These are phyloP conservation scores for Bettongia penicillata DNA, from an alignment of 2,113 vertebrate genomes.

Conservation along the genomic window DNA sequence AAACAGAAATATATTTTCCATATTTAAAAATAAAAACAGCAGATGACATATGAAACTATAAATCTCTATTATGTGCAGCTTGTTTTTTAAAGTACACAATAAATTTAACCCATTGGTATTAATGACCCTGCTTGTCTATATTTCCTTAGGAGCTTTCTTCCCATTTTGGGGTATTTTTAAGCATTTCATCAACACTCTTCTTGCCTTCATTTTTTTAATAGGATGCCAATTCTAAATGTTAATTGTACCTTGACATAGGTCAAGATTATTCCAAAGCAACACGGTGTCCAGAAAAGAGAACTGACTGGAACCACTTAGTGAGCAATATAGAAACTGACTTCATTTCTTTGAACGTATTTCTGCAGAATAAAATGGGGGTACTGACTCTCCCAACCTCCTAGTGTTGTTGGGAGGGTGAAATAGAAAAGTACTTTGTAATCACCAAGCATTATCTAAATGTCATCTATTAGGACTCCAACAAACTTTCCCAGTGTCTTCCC, in stretches of 20 bases:
- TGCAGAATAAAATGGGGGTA: neutral
- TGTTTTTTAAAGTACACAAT: neutral
- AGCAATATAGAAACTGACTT: neutral
- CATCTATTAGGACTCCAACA: neutral
- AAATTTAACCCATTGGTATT: neutral
- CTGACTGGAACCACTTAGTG: neutral
- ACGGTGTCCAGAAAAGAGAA: neutral
- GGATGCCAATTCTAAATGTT: constrained; percentile 60
- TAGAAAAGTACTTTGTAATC: neutral
- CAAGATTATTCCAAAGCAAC: constrained; percentile 52
- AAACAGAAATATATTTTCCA: neutral
- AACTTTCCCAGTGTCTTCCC: neutral
- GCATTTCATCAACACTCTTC: neutral
- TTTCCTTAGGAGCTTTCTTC: neutral
- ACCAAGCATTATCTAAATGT: neutral
- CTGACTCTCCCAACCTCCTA: neutral
- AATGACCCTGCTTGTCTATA: neutral
- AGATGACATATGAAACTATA: neutral
- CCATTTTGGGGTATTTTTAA: neutral
- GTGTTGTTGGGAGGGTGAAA: neutral
- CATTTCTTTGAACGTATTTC: neutral
- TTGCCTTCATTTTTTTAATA: constrained; percentile 1
- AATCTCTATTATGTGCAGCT: neutral
- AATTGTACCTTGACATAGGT: constrained; percentile 60
- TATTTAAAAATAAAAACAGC: neutral